Evolutionary conservation across 2,888 invertebrate genomes (phyloP).

Genomic region (Empis livida): DNA sequence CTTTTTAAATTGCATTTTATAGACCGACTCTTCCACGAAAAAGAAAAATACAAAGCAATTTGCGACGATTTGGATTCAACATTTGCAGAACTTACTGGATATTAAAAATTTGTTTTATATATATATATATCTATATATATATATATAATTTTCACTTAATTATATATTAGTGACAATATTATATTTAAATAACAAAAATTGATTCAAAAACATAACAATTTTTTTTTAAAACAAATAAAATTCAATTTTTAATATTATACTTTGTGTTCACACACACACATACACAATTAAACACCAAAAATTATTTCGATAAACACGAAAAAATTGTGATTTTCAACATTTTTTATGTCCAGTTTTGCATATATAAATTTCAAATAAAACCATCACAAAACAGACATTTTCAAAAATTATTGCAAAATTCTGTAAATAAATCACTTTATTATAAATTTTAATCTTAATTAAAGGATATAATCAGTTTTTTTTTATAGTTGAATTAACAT

Average conservation of each 20-base stretch:
- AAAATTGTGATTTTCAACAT: too few species aligned
- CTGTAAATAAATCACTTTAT: too few species aligned
- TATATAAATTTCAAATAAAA: too few species aligned
- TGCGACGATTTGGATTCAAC: conserved; percentile 95
- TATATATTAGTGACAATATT: not conserved
- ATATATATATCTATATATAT: conserved; percentile 19
- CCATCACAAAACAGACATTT: too few species aligned
- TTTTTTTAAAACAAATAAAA: not conserved
- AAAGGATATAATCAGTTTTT: too few species aligned
- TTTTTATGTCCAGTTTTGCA: too few species aligned
- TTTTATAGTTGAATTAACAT: too few species aligned
- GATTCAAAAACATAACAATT: too few species aligned
- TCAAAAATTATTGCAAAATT: too few species aligned
- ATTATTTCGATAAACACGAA: too few species aligned
- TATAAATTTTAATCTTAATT: too few species aligned
- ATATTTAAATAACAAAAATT: conserved; percentile 7
- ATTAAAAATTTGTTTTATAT: conserved; percentile 45
- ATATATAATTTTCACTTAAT: not conserved
- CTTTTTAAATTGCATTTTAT: conserved; percentile 40
- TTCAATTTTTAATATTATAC: not conserved
- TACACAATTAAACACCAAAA: too few species aligned
- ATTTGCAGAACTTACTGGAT: conserved; percentile 93
- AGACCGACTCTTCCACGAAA: conserved; percentile 70
- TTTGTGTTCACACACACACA: not conserved
- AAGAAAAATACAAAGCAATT: conserved; percentile 90